These are phyloP conservation scores for Drosophila antonietae DNA, from an alignment of 2,888 invertebrate species.

Conservation along the genomic window DNA sequence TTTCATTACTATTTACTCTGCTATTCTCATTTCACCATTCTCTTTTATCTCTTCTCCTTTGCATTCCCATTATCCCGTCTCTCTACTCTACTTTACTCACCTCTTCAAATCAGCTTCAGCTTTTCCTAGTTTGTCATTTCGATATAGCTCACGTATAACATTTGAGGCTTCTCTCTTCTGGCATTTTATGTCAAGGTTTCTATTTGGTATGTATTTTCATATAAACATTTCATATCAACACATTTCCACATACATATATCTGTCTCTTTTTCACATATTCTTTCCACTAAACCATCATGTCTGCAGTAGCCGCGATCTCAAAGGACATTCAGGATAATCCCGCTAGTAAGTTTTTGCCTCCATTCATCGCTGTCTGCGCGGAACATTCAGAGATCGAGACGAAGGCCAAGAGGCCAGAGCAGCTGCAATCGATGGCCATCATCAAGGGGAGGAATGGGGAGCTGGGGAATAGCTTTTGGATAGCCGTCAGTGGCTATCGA, in stretches of 20 bases:
- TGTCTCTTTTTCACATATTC: background rate
- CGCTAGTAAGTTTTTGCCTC: background rate
- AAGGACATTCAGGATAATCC: background rate
- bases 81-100: background rate
- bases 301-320: background rate
- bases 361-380: background rate
- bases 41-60: background rate
- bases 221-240: background rate
- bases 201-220: background rate
- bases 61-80: too few species aligned
- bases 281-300: background rate
- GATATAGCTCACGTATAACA: background rate
- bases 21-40: too few species aligned
- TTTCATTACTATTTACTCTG: too few species aligned
- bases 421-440: background rate
- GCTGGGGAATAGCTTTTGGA: slow-evolving; percentile 36
- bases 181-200: slow-evolving; percentile 18
- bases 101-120: background rate
- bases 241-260: background rate
- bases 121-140: background rate
- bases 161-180: background rate
- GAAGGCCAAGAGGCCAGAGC: background rate
- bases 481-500: slow-evolving; percentile 55
- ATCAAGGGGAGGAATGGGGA: background rate
- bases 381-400: background rate